phyloP scores from a whole-genome alignment of 2,888 invertebrate genomes.

The Eupsilia transversa region DNA sequence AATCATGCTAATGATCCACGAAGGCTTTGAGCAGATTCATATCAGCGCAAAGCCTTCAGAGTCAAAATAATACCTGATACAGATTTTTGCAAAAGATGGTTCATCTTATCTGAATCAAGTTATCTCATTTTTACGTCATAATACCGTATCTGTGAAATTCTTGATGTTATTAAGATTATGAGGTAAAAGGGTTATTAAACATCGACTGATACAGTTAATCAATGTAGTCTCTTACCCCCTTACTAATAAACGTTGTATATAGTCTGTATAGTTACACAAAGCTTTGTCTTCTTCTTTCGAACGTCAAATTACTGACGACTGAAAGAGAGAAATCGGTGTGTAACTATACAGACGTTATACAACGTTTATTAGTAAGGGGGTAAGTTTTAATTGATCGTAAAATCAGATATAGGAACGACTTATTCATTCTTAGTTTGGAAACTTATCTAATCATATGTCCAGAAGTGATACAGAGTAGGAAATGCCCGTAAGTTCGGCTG shows the following conservation, averaged over 20 bases:
- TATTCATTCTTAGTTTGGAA: too few species aligned
- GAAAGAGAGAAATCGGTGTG: too few species aligned
- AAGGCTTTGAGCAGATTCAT: constrained; percentile 11
- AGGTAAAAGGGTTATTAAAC: background rate
- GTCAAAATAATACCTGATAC: constrained; percentile 10
- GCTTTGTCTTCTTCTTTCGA: too few species aligned
- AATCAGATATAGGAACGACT: background rate
- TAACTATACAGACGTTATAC: too few species aligned
- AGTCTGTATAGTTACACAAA: too few species aligned
- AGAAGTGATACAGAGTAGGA: too few species aligned
- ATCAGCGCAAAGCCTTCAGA: too few species aligned
- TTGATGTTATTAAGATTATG: constrained; percentile 19
- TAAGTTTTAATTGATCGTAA: background rate
- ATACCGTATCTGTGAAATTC: constrained; percentile 8
- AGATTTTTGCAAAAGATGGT: constrained; percentile 1
- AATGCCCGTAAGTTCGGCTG: too few species aligned
- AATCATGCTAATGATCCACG: constrained; percentile 38
- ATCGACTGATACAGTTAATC: background rate
- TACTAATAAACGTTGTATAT: too few species aligned
- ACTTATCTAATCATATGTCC: too few species aligned
- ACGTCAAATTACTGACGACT: too few species aligned
- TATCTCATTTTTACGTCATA: constrained; percentile 9
- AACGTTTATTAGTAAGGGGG: too few species aligned
- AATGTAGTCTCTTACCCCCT: constrained; percentile 5
- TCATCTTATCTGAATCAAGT: constrained; percentile 22